These are phyloP conservation scores for Tupiocoris notatus DNA, from an alignment of 2,888 invertebrate species.

Conservation along the genomic window DNA sequence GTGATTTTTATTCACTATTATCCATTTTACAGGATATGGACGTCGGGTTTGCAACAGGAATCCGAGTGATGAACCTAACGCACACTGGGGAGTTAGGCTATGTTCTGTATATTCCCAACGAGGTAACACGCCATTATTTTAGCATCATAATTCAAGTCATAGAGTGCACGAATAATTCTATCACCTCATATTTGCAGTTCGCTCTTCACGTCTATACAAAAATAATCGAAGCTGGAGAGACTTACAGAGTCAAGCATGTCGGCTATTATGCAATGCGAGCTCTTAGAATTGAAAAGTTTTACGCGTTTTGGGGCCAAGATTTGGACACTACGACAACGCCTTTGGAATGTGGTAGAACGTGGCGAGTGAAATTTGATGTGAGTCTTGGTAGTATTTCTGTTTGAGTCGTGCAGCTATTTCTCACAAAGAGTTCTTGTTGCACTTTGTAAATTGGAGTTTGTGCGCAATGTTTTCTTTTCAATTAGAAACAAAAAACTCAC, in stretches of 20 bases:
- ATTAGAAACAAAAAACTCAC: too few species aligned
- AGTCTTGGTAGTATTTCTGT: too few species aligned
- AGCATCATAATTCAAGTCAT: background rate
- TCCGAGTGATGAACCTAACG: constrained; percentile 91
- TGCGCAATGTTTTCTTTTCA: too few species aligned
- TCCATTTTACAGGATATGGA: constrained; percentile 67
- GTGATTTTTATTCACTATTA: too few species aligned
- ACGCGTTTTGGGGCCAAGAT: constrained; percentile 98
- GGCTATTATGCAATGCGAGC: constrained; percentile 89
- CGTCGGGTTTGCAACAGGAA: constrained; percentile 89
- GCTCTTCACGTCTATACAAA: constrained; percentile 93
- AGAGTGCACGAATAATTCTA: background rate
- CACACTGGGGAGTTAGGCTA: constrained; percentile 97
- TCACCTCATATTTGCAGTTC: constrained; percentile 61
- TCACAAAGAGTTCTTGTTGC: too few species aligned
- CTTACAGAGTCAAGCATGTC: constrained; percentile 87
- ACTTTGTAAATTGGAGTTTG: too few species aligned
- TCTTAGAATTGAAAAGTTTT: constrained; percentile 92
- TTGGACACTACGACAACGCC: constrained; percentile 93
- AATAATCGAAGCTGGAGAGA: constrained; percentile 79
- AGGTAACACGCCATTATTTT: too few species aligned
- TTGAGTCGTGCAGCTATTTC: too few species aligned
- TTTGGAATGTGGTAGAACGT: constrained; percentile 90
- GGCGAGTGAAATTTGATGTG: constrained; percentile 95
- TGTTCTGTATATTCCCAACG: constrained; percentile 98